A percentile compares a stretch with the other conserved stretches of the same genome.
Conservation (phyloP, 1,140 invertebrate species). For the Neelides sp. region DNA sequence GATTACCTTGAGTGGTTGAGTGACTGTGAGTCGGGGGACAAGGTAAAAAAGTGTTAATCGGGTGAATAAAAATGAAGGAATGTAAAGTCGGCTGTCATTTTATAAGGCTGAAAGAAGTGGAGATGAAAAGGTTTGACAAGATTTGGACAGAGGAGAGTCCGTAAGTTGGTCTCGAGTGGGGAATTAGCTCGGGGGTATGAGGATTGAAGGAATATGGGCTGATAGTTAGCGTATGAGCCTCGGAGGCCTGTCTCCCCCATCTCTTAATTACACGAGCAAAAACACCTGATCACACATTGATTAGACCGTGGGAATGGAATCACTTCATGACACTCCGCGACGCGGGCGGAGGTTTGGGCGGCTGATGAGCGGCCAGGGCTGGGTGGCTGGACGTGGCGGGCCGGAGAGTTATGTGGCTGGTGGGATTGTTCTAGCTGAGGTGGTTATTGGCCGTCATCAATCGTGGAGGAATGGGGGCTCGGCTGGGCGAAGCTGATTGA, state of each 20-base stretch:
- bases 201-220: too few relatives aligned
- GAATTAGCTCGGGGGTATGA: constrained; percentile 16
- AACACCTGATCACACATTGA: constrained; percentile 25
- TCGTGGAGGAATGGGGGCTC: too few relatives aligned
- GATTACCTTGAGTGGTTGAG: not conserved
- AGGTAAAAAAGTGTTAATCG: constrained; percentile 27
- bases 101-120: constrained; percentile 15
- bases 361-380: too few relatives aligned
- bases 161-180: constrained; percentile 20
- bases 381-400: too few relatives aligned
- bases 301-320: constrained; percentile 24
- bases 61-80: constrained; percentile 24
- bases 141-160: constrained; percentile 14
- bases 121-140: constrained; percentile 25
- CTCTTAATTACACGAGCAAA: constrained; percentile 26
- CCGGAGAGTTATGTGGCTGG: too few relatives aligned
- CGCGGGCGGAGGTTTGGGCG: too few relatives aligned
- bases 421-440: too few relatives aligned
- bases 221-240: not conserved
- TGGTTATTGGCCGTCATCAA: too few relatives aligned
- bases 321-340: too few relatives aligned
- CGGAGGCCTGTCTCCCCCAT: constrained; percentile 12
- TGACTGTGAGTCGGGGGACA: constrained; percentile 8
- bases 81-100: constrained; percentile 27
- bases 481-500: too few relatives aligned